Conservation (phyloP, 2,797 vertebrate genomes). For the Eptatretus atami region DNA sequence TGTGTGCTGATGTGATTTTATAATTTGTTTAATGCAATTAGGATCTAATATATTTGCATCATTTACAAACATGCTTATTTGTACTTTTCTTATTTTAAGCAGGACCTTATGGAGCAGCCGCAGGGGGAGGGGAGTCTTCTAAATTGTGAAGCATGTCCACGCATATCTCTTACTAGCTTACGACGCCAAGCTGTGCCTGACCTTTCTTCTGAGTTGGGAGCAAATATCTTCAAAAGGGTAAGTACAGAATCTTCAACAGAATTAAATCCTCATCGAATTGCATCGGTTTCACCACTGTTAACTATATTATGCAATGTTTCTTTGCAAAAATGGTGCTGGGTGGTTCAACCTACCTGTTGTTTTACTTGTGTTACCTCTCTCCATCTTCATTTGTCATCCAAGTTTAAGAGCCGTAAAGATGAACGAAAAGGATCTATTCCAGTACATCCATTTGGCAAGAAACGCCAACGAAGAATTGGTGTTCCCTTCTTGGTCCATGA, state of each 20-base stretch:
- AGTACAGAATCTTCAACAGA: slow-evolving; percentile 7
- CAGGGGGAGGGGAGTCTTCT: slow-evolving; percentile 72
- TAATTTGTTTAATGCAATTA: too few species aligned
- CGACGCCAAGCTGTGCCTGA: slow-evolving; percentile 69
- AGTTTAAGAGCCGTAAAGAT: slow-evolving; percentile 86
- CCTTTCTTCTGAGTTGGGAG: slow-evolving; percentile 65
- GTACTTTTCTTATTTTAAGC: too few species aligned
- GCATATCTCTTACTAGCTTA: slow-evolving; percentile 61
- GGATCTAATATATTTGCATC: too few species aligned
- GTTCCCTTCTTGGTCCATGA: slow-evolving; percentile 76
- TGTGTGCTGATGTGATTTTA: too few species aligned
- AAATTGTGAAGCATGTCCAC: slow-evolving; percentile 60
- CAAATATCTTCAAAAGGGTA: slow-evolving; percentile 94
- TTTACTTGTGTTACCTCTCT: neutral
- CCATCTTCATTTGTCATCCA: neutral
- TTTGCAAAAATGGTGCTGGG: too few species aligned
- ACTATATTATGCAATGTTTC: too few species aligned
- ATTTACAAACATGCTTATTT: too few species aligned
- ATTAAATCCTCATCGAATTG: neutral
- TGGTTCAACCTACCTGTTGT: neutral
- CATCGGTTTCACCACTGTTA: neutral
- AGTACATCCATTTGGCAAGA: slow-evolving; percentile 62
- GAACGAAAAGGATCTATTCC: slow-evolving; percentile 91
- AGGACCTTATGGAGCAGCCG: slow-evolving; percentile 1
- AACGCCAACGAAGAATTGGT: slow-evolving; percentile 61